Evolutionary conservation across 1,140 invertebrate species (phyloP), one percentile per base, ranked within the genome.

Genomic region (Physella acuta): DNA sequence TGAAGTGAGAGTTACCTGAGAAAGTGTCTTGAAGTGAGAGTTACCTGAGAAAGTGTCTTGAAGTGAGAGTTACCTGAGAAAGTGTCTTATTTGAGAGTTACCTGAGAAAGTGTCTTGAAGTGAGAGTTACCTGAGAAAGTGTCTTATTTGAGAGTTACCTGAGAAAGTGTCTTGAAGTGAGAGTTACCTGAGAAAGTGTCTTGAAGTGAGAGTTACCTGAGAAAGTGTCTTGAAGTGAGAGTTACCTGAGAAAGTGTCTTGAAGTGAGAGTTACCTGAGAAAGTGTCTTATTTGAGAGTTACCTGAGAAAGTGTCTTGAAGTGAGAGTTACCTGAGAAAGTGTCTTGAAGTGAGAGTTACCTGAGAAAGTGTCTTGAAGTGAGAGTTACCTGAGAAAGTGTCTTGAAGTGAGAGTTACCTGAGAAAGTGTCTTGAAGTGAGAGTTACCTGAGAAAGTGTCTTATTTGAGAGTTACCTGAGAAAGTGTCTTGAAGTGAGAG

Each of bases 371-470:
- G 93, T 89, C 71, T 91, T 88, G 1, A 98, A 88, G 71, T 95
- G 90, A 33, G 88, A 87, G 79, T 95, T 44, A 44, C 8, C 39
- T 11, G 39, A 44, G 39, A 20, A 8, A 11, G 8, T 20, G 20
- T 11, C 8, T n/a, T n/a, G n/a, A n/a, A n/a, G n/a, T n/a, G n/a
- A n/a, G 20, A 44, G 8, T 44, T 8, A 87, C 87, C 83, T 87
- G 84, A 49, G 94, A 93, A 69, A 95, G 87, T 74, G 93, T 89
- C 71, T 91, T 88, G 1, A 98, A 88, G 71, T 95, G 90, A 33
- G 88, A 87, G 79, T 95, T 44, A 44, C 8, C 39, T 11, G 39
- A 44, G 39, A 20, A 8, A 11, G 8, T 20, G 20, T 11, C 8
- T n/a, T n/a, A n/a, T n/a, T n/a, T n/a, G n/a, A n/a, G 20, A 44